Percentiles rank a stretch among this genome's conserved stretches.
These are phyloP conservation scores for Ganaspis sp. DNA, from an alignment of 1,140 invertebrate species.

Conservation along the genomic window DNA sequence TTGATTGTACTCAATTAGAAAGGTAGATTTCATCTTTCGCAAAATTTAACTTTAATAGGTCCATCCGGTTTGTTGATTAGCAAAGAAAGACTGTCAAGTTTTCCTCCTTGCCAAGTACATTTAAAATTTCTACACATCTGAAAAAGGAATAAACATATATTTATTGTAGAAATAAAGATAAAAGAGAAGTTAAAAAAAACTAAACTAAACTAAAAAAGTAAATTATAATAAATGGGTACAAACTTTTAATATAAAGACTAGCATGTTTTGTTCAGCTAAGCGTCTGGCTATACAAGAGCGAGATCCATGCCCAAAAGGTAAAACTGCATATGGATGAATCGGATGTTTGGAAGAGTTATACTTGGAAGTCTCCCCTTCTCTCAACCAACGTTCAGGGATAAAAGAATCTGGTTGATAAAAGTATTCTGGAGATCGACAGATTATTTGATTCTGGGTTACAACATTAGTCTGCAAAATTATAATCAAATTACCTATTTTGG, in stretches of 20 bases:
- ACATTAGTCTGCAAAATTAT: constrained; percentile 85
- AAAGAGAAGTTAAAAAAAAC: constrained; percentile 22
- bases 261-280: constrained; percentile 92
- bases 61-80: constrained; percentile 89
- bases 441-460: constrained; percentile 91
- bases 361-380: constrained; percentile 65
- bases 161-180: constrained; percentile 25
- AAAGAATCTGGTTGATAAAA: constrained; percentile 83
- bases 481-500: neutral
- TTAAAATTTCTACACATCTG: constrained; percentile 83
- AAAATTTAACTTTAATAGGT: constrained; percentile 81
- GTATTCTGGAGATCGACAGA: constrained; percentile 83
- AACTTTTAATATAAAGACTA: constrained; percentile 86
- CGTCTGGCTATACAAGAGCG: constrained; percentile 91
- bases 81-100: constrained; percentile 81
- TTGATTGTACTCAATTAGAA: too few relatives aligned
- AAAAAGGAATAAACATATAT: constrained; percentile 69
- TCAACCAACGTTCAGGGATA: constrained; percentile 87
- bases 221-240: too few relatives aligned
- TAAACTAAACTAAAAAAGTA: too few relatives aligned
- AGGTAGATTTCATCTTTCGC: constrained; percentile 36
- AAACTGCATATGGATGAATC: constrained; percentile 85
- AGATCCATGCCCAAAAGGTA: constrained; percentile 94
- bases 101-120: constrained; percentile 81
- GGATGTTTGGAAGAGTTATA: constrained; percentile 69